These are phyloP conservation scores for Brachynemurus nebulosus DNA, from an alignment of 2,888 invertebrate genomes.

Conservation along the genomic window DNA sequence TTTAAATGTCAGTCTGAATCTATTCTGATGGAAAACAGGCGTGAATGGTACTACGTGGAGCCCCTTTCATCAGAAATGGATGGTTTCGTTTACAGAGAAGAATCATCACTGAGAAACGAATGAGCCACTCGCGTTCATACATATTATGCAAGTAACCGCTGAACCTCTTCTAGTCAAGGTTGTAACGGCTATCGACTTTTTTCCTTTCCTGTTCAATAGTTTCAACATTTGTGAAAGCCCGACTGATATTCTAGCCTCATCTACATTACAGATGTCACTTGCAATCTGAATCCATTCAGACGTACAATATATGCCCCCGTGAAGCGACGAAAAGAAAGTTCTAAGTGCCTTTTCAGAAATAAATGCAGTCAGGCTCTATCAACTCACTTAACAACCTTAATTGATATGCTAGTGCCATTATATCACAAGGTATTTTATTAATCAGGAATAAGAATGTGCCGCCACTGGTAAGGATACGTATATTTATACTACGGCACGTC, in stretches of 20 bases:
- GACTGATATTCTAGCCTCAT: constrained; percentile 26
- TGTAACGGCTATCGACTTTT: constrained; percentile 23
- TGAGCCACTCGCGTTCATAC: constrained; percentile 24
- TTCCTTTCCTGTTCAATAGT: constrained; percentile 23
- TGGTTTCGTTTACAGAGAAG: constrained; percentile 23
- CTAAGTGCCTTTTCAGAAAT: constrained; percentile 22
- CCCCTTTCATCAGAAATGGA: constrained; percentile 21
- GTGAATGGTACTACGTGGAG: constrained; percentile 20
- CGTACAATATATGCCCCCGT: constrained; percentile 17
- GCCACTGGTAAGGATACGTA: no score
- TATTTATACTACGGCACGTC: no score
- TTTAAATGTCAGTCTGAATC: constrained; percentile 15
- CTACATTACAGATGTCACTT: constrained; percentile 24
- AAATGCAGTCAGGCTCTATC: constrained; percentile 10
- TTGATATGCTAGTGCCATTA: constrained; percentile 8
- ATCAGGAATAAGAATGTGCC: no score
- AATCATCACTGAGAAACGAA: constrained; percentile 26
- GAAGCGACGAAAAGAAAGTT: constrained; percentile 16
- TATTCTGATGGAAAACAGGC: constrained; percentile 16
- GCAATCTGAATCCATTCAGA: constrained; percentile 14
- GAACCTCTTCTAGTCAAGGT: constrained; percentile 25
- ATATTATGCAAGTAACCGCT: constrained; percentile 21
- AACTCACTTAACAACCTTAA: constrained; percentile 9
- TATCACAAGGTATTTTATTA: constrained; percentile 11
- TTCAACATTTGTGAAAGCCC: constrained; percentile 22